Evolutionary conservation across 1,140 invertebrate species (phyloP).

Genomic region (Aphaenogaster rudis): DNA sequence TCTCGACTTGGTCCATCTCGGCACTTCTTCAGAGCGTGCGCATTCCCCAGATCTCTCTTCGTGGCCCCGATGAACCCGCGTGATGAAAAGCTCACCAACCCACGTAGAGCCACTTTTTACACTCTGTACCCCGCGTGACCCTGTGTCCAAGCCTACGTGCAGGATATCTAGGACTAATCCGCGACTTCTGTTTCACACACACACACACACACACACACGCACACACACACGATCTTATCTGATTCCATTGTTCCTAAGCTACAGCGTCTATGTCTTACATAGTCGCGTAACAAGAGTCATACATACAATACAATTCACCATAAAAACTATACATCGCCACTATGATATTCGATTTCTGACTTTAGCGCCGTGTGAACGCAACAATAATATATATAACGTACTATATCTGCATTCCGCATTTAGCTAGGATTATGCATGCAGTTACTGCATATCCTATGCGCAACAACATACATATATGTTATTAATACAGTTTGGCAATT

Average conservation of each 20-base stretch:
- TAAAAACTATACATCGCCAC: conserved; percentile 21
- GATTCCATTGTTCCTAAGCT: conserved; percentile 70
- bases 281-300: conserved; percentile 22
- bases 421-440: conserved; percentile 32
- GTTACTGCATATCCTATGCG: neutral
- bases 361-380: conserved; percentile 1
- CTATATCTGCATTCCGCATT: neutral
- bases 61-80: conserved; percentile 85
- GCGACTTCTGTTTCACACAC: conserved; percentile 72
- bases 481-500: conserved; percentile 24
- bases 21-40: conserved; percentile 80
- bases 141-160: conserved; percentile 66
- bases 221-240: conserved; percentile 68
- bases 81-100: conserved; percentile 83
- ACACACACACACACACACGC: neutral
- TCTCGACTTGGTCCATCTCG: conserved; percentile 66
- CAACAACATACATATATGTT: neutral
- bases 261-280: neutral
- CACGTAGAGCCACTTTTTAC: conserved; percentile 70
- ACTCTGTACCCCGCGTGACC: conserved; percentile 55
- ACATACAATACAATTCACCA: neutral
- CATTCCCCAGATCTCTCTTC: conserved; percentile 81
- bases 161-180: conserved; percentile 75
- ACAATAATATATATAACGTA: neutral
- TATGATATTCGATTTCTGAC: neutral